Conservation (phyloP, 2,888 invertebrate genomes). For the Loripinus fragilis region DNA sequence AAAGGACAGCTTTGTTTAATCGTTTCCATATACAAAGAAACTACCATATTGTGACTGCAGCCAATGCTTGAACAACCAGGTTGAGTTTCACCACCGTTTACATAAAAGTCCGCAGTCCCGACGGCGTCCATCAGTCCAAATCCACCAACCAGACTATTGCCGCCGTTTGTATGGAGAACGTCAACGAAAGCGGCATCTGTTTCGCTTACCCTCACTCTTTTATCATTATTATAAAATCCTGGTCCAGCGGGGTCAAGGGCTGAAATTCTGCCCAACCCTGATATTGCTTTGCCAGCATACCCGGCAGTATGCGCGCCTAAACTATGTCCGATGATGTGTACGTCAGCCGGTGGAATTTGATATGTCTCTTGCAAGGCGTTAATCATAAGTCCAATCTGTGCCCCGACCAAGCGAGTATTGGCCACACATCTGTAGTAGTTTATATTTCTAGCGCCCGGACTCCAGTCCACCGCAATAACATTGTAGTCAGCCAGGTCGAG, state of each 20-base stretch:
- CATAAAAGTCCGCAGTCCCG: too few relatives aligned
- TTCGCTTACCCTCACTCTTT: neutral
- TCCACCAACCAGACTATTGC: neutral
- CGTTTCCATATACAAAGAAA: neutral
- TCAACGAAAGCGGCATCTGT: constrained; percentile 1
- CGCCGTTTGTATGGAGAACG: constrained; percentile 1
- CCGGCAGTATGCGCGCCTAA: neutral
- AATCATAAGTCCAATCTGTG: neutral
- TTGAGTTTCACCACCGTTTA: neutral
- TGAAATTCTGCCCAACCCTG: neutral
- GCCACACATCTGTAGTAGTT: too few relatives aligned
- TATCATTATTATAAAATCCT: neutral
- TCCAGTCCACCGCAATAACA: neutral
- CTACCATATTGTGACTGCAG: neutral
- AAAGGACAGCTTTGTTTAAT: neutral
- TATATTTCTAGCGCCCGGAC: neutral
- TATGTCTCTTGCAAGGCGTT: neutral
- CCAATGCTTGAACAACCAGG: neutral
- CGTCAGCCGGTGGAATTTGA: neutral
- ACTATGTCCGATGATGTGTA: neutral
- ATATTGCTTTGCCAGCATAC: neutral
- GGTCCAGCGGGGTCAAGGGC: neutral
- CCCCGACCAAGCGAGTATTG: too few relatives aligned
- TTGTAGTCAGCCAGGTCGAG: constrained; percentile 1
- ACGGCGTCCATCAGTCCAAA: neutral